Conservation (phyloP, 1,140 invertebrate genomes). For the Ips nitidus region DNA sequence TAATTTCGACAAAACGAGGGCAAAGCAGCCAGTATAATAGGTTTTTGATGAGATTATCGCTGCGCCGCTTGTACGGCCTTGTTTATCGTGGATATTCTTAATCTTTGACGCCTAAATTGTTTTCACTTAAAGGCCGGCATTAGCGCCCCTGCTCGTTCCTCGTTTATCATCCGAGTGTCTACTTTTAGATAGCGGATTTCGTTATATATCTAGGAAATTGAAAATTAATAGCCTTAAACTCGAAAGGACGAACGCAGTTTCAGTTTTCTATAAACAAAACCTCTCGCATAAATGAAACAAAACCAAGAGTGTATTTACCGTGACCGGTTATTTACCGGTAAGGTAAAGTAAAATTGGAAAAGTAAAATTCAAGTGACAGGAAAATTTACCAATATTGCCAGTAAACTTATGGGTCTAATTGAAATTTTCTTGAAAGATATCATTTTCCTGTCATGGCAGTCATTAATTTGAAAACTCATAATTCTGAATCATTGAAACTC, state of each 20-base stretch:
- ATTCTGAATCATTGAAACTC: too few relatives aligned
- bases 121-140: constrained; percentile 18
- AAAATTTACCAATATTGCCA: too few relatives aligned
- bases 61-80: constrained; percentile 12
- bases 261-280: background rate
- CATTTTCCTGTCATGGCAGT: too few relatives aligned
- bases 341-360: background rate
- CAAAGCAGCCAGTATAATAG: constrained; percentile 24
- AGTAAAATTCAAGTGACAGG: too few relatives aligned
- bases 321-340: background rate
- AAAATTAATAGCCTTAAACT: background rate
- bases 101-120: constrained; percentile 23
- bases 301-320: too few relatives aligned
- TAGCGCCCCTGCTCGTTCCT: constrained; percentile 5
- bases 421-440: too few relatives aligned
- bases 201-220: background rate
- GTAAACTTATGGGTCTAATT: too few relatives aligned
- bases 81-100: constrained; percentile 27
- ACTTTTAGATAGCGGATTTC: background rate
- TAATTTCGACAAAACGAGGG: constrained; percentile 21
- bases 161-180: constrained; percentile 1
- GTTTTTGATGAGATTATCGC: constrained; percentile 34
- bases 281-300: background rate
- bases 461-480: too few relatives aligned
- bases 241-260: background rate